Evolutionary conservation across 2,888 invertebrate genomes (phyloP), one percentile per base, ranked within the genome.

Genomic region (Lithophane ornitopus): DNA sequence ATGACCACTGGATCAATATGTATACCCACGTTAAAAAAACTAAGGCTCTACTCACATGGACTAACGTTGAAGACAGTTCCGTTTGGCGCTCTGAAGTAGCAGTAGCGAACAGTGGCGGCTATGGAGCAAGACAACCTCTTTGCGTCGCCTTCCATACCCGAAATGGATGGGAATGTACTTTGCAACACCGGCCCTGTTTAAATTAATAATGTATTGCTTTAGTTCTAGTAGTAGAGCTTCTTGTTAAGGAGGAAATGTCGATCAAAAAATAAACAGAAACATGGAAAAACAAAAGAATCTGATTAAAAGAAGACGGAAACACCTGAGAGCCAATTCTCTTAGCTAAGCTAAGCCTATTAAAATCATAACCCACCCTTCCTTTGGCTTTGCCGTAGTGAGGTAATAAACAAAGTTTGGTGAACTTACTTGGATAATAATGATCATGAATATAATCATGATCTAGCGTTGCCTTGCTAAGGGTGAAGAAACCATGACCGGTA

Each of bases 81-180:
- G 77, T 95, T 95, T 1, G 83, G 78, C 0, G 92, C 85, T 58
- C 94, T 90, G 90, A 95, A 95, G 90, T 95, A 95, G 89, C 96
- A 96, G 91, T 96, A 96, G 3, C 89, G 88, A 67, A 96, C 93
- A 6, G 89, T 72, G 0, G 93, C 81, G 49, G 89, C 83, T 4
- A 94, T 87, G 0, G 90, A 90, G 85, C 96, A 96, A n/a, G 90
- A 88, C 91, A 96, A 85, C n/a, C 86, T 87, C 0, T 91, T 85
- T 3, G 87, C 84, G 2, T 93, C 91, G 3, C 92, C 93, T n/a
- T 44, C 76, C 12, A n/a, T 88, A 11, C 19, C 8, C 11, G 19
- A 11, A 49, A 19, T 2, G 4, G 0, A 6, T 11, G 16, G 22
- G 14, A 12, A n/a, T 16, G 4, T 44, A n/a, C 12, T 12, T 22